Conservation (phyloP, 1,140 invertebrate genomes). For the Achatina immaculata region DNA sequence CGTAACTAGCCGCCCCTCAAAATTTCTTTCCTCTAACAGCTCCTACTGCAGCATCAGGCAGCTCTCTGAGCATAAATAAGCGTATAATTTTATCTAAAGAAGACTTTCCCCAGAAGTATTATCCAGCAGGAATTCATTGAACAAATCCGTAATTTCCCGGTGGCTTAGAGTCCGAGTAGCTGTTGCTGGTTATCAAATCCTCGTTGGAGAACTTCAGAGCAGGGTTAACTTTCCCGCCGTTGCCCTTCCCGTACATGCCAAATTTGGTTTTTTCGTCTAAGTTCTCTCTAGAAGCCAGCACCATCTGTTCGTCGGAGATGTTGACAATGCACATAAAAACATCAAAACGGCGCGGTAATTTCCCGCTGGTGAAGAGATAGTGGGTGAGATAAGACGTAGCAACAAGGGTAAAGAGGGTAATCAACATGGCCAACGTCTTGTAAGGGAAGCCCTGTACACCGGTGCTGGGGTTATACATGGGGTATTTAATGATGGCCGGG, state of each 20-base stretch:
- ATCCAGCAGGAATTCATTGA: too few relatives aligned
- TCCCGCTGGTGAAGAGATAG: conserved; percentile 72
- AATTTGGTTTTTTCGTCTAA: conserved; percentile 57
- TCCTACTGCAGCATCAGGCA: too few relatives aligned
- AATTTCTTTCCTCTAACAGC: too few relatives aligned
- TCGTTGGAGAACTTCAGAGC: conserved; percentile 91
- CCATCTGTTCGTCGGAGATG: conserved; percentile 82
- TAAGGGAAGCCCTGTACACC: conserved; percentile 77
- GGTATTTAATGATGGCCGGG: conserved; percentile 87
- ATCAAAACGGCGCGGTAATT: conserved; percentile 63
- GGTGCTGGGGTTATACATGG: conserved; percentile 82
- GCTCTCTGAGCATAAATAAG: too few relatives aligned
- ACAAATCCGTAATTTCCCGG: too few relatives aligned
- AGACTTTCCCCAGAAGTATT: too few relatives aligned
- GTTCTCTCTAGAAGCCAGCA: conserved; percentile 54
- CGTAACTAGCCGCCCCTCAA: too few relatives aligned
- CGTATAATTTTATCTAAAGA: too few relatives aligned
- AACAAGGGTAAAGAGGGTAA: conserved; percentile 77
- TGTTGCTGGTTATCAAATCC: conserved; percentile 78
- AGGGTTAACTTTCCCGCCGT: conserved; percentile 89
- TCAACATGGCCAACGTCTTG: conserved; percentile 74
- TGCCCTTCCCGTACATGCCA: conserved; percentile 62
- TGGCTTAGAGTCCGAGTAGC: conserved; percentile 73
- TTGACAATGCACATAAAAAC: conserved; percentile 80
- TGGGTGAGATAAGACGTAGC: conserved; percentile 72